Evolutionary conservation across 64 coral and sea anemone species (phyloP), one percentile per base, ranked within the genome.

Genomic region (Catalaphyllia jardinei): DNA sequence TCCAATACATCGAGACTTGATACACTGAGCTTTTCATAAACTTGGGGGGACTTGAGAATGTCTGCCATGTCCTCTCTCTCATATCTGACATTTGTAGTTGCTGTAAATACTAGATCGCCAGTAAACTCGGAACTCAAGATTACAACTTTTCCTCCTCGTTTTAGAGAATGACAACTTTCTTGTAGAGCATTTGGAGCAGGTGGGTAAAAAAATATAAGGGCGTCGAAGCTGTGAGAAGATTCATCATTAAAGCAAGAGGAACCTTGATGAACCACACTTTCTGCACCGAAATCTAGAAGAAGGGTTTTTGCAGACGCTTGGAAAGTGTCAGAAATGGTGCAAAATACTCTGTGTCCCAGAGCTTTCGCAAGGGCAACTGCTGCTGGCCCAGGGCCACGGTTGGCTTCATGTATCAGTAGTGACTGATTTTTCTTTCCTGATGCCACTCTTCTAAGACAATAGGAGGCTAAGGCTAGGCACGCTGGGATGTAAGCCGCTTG

Each of bases 391-490:
- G 87, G 83, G 25, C 52, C 28, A 65, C 29, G 79, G 29, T 95
- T 84, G 15, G 52, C 93, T 83, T 95, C 83, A 46, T 87, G 89
- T 51, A 95, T 78, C 52, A 95, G 69, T 28, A 95, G 15, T 8
- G 52, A 79, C 39, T 27, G 42, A 25, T 27, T 79, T 19, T 52
- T 14, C 0, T 19, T 24, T 31, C 24, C 31, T 52, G 80, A 52
- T 71, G 71, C 33, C 55, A 64, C 35, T 54, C 24, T 87, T 81
- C 88, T 55, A 24, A 89, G 67, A 31, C 62, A 39, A 71, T 86
- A 49, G 17, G 10, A 81, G 60, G 73, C 87, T 57, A 71, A 29
- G 31, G 76, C 39, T 27, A 77, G 25, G 28, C 78, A 67, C 16
- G 59, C 31, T 8, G 87, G 87, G 5, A 93, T 27, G 42, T 29